These are phyloP conservation scores for Tetragnatha montana DNA, from an alignment of 2,888 invertebrate species.

Conservation along the genomic window DNA sequence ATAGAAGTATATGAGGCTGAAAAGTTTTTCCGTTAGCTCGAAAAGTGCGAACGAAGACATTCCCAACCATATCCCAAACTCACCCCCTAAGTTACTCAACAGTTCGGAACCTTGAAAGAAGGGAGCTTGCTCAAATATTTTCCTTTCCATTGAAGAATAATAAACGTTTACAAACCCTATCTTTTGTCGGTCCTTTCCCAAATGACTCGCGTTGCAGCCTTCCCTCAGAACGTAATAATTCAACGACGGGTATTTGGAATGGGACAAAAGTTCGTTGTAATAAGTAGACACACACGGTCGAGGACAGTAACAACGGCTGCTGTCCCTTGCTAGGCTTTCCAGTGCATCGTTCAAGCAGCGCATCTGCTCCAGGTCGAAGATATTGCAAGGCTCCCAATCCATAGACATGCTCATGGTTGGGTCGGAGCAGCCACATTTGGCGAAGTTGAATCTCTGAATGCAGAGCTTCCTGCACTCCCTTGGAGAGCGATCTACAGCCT, in stretches of 20 bases:
- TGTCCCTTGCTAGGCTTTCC: not conserved
- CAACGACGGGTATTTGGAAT: not conserved
- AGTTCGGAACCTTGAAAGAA: too few relatives aligned
- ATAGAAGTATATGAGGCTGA: too few relatives aligned
- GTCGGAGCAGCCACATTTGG: not conserved
- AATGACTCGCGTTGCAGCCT: too few relatives aligned
- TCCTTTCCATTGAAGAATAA: too few relatives aligned
- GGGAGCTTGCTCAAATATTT: too few relatives aligned
- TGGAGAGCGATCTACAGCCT: not conserved
- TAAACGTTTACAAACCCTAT: too few relatives aligned
- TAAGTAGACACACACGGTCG: constrained; percentile 12
- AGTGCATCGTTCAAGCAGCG: constrained; percentile 24
- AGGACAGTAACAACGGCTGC: constrained; percentile 23
- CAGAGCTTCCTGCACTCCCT: not conserved
- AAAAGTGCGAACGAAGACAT: too few relatives aligned
- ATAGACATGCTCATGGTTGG: not conserved
- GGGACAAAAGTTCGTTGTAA: constrained; percentile 11
- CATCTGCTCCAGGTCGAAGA: not conserved
- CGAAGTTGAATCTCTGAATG: constrained; percentile 22
- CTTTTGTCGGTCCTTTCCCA: too few relatives aligned
- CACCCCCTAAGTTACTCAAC: too few relatives aligned
- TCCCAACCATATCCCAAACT: too few relatives aligned
- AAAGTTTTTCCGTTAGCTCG: too few relatives aligned
- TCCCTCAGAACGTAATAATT: too few relatives aligned
- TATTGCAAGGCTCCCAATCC: not conserved